Evolutionary conservation across 2,888 invertebrate species (phyloP), one percentile per base, ranked within the genome.

Genomic region (Aproaerema taeniolella): DNA sequence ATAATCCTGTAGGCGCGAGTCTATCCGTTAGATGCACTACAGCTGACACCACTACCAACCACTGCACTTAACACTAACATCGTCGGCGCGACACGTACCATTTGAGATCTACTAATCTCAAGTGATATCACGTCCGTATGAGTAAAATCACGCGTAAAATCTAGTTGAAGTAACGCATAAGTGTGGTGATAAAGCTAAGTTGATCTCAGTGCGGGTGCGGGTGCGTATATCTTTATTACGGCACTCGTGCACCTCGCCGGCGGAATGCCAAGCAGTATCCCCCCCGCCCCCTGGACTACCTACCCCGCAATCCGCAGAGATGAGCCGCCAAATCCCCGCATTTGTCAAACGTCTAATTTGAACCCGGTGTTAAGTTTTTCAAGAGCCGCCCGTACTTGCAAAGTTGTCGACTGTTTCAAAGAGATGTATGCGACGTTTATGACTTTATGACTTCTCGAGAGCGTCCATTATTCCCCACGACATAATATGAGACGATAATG

Each of bases 141-240:
- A n/a, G n/a, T n/a, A n/a, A n/a, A n/a, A n/a, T n/a, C n/a, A n/a
- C n/a, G n/a, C n/a, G n/a, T n/a, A n/a, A n/a, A n/a, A n/a, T n/a
- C n/a, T n/a, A n/a, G n/a, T n/a, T n/a, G n/a, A n/a, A n/a, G n/a
- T n/a, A n/a, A n/a, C n/a, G 28, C 16, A 28, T 16, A 12, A 35
- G 28, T 28, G 35, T 16, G 20, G 28, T 28, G 15, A 28, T 35
- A 35, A 35, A 26, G 15, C n/a, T 8, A 16, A 35, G 28, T 15
- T 28, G 16, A 28, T 14, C 16, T 16, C 8, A 26, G 20, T n/a
- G 20, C 5, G 25, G 34, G 8, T 25, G 34, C 34, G 28, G 28
- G 38, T 34, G 38, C 30, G 33, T 43, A 37, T 33, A 37, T 43
- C 43, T 43, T 31, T 36, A 43, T 43, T 37, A 39, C 29, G 36